Evolutionary conservation across 1,140 invertebrate genomes (phyloP).

Genomic region (Papilio dardanus): DNA sequence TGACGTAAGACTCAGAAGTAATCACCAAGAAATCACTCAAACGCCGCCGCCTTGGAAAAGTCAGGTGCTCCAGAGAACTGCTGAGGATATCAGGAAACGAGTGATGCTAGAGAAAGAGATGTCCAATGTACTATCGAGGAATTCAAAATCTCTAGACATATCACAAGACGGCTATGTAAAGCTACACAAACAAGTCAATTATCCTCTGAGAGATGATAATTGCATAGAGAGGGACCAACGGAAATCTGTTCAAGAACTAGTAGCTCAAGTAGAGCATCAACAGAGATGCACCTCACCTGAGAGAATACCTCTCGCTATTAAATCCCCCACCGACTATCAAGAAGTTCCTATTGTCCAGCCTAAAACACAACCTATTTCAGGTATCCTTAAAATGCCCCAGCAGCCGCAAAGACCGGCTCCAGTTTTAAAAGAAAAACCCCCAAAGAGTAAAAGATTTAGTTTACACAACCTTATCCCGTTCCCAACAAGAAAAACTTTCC

Average conservation of each 20-base stretch:
- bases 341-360: conserved; percentile 45
- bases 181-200: conserved; percentile 67
- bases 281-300: conserved; percentile 70
- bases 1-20: conserved; percentile 45
- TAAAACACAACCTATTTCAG: conserved; percentile 53
- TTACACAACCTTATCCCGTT: conserved; percentile 79
- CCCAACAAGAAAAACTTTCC: conserved; percentile 79
- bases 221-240: conserved; percentile 65
- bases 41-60: conserved; percentile 71
- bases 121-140: conserved; percentile 62
- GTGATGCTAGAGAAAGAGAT: conserved; percentile 70
- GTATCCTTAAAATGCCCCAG: conserved; percentile 72
- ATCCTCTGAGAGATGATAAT: conserved; percentile 53
- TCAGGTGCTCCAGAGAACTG: conserved; percentile 76
- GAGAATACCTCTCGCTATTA: conserved; percentile 52
- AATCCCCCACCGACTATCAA: conserved; percentile 55
- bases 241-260: conserved; percentile 84
- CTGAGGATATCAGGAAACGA: conserved; percentile 74
- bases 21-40: conserved; percentile 44
- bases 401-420: conserved; percentile 75
- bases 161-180: conserved; percentile 80
- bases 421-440: conserved; percentile 76
- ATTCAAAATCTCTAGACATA: conserved; percentile 70
- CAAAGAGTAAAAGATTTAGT: conserved; percentile 80
- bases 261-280: conserved; percentile 83